These are phyloP conservation scores for Zygogramma bicolorata DNA, from an alignment of 2,888 invertebrate genomes.

Conservation along the genomic window DNA sequence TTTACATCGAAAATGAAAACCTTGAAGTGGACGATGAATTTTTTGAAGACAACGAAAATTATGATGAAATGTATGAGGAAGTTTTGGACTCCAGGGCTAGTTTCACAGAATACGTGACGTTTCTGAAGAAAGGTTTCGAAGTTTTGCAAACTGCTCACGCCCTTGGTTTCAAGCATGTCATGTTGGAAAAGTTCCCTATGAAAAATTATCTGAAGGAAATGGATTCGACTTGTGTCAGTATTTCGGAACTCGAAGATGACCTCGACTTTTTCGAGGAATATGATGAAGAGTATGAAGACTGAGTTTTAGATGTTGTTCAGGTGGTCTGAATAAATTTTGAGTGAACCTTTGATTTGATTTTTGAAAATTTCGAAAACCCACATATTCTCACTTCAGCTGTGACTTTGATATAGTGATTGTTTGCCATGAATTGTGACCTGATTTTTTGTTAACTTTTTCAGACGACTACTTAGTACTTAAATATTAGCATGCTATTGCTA, in stretches of 20 bases:
- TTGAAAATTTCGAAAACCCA: background rate
- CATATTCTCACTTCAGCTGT: conserved; percentile 5
- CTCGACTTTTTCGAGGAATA: background rate
- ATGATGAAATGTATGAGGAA: conserved; percentile 20
- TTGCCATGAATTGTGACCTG: conserved; percentile 35
- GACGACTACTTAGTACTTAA: background rate
- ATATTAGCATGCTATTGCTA: too few species aligned
- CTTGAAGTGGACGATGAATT: conserved; percentile 17
- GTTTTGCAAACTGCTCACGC: conserved; percentile 1
- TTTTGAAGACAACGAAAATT: conserved; percentile 12
- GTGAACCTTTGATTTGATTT: background rate
- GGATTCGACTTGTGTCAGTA: conserved; percentile 4
- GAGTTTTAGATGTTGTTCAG: background rate
- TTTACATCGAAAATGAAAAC: background rate
- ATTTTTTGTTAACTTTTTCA: conserved; percentile 15
- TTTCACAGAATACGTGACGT: conserved; percentile 17
- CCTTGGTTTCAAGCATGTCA: background rate
- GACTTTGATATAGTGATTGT: background rate
- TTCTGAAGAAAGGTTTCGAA: conserved; percentile 12
- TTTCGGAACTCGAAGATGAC: conserved; percentile 15
- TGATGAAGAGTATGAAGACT: background rate
- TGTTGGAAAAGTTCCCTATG: background rate
- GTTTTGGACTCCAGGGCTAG: conserved; percentile 16
- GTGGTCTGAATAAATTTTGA: background rate
- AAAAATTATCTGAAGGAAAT: conserved; percentile 19